These are phyloP conservation scores for Chymomyza fuscimana DNA, from an alignment of 2,888 invertebrate genomes.

Conservation along the genomic window DNA sequence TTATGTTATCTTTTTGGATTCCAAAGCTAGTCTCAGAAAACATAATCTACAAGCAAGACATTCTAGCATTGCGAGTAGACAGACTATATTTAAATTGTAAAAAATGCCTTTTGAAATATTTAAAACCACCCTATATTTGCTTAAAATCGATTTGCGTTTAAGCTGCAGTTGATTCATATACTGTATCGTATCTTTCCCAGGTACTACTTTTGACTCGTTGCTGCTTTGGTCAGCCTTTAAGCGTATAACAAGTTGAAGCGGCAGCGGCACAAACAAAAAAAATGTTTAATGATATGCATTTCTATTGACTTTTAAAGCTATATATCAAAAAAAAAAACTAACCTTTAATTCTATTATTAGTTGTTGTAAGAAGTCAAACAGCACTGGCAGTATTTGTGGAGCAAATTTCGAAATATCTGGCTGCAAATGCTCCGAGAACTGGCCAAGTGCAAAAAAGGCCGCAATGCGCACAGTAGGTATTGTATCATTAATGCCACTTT, in stretches of 20 bases:
- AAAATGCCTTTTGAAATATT: constrained; percentile 13
- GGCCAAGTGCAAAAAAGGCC: constrained; percentile 89
- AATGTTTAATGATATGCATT: constrained; percentile 28
- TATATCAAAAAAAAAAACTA: constrained; percentile 35
- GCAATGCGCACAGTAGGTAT: constrained; percentile 85
- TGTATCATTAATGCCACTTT: constrained; percentile 85
- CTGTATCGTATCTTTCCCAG: constrained; percentile 73
- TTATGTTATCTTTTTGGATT: background rate
- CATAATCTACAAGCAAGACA: background rate
- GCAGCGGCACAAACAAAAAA: constrained; percentile 48
- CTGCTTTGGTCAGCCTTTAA: constrained; percentile 51
- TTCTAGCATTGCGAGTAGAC: background rate
- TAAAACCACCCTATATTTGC: constrained; percentile 70
- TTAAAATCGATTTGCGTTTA: constrained; percentile 76
- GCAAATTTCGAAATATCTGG: constrained; percentile 89
- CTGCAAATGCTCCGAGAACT: constrained; percentile 89
- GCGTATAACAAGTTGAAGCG: constrained; percentile 35
- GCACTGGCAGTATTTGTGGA: constrained; percentile 85
- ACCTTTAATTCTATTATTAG: constrained; percentile 82
- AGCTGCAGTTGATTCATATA: constrained; percentile 76
- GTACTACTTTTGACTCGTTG: constrained; percentile 33
- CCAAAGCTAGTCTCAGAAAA: too few relatives aligned
- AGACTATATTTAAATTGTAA: constrained; percentile 18
- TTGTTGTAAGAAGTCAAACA: constrained; percentile 86
- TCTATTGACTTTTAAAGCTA: constrained; percentile 20